Base-by-base conservation (phyloP, 2,113 vertebrate genomes). In the Alligator mississippiensis region DNA sequence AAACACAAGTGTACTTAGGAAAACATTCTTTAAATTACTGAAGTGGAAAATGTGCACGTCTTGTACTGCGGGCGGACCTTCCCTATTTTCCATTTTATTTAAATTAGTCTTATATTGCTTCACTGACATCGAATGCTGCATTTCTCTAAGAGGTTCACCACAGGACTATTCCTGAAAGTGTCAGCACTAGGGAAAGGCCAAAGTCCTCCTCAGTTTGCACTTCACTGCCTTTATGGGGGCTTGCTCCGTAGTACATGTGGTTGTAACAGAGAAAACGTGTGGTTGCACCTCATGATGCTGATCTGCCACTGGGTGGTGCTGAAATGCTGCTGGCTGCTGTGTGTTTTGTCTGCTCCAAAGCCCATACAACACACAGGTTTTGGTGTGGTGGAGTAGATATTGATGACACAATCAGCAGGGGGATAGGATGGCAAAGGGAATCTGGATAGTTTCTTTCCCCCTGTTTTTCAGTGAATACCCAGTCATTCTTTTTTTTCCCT, bases 241-340 rank as follows among this genome's bases (percentile, higher is more conserved):
- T 17, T 15, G 38, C 34, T 22, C 22, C 24, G 4, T 38, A 74
- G 34, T 22, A 74, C 12, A 30, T 21, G 6, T 22, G 21, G 6
- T 2, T 22, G 47, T 9, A 27, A 14, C n/a, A 14, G 57, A 19
- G 55, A 77, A 79, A 79, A 88, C 17, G 47, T 24, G 5, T 1
- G 47, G 11, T 21, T 66, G 24, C 57, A 47, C 19, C 34, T 18
- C n/a, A 38, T 82, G 92, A 62, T 66, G 59, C 75, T 83, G 80
- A 86, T 64, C 93, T 93, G 93, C 93, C 93, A 90, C 66, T 88
- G 94, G 95, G 93, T 94, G 96, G 92, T 91, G 95, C 95, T 84
- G 94, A 94, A 92, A 95, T 91, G 90, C 95, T 93, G 24, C 58
- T 77, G 55, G 88, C 58, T 18, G 19, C 25, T 5, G 0, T 0